Evolutionary conservation across 2,113 vertebrate genomes (phyloP).

Genomic region (Amphiprion ocellaris): DNA sequence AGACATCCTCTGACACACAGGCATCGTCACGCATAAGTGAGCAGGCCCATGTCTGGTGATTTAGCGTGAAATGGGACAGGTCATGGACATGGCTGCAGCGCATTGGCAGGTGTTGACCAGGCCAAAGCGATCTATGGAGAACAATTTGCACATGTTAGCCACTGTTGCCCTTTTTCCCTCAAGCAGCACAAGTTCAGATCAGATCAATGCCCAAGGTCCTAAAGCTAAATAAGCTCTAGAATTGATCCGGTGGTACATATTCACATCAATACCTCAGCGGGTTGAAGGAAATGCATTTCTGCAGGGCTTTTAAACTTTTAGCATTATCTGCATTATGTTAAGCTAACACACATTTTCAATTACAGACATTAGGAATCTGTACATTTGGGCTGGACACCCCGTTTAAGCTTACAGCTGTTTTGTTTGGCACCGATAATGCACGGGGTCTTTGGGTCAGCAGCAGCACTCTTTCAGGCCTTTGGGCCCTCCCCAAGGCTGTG

Average conservation of each 20-base stretch:
- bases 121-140: constrained; percentile 49
- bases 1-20: constrained; percentile 23
- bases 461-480: constrained; percentile 29
- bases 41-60: constrained; percentile 42
- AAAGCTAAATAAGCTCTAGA: constrained; percentile 69
- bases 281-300: constrained; percentile 26
- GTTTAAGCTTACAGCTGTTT: constrained; percentile 34
- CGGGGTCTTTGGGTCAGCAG: constrained; percentile 61
- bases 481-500: constrained; percentile 52
- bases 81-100: constrained; percentile 50
- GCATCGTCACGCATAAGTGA: constrained; percentile 33
- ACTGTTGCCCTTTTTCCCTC: constrained; percentile 53
- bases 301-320: not conserved
- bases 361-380: constrained; percentile 12
- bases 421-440: constrained; percentile 34
- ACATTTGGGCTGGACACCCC: constrained; percentile 6
- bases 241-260: constrained; percentile 55
- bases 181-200: constrained; percentile 40
- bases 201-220: constrained; percentile 70
- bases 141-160: constrained; percentile 68
- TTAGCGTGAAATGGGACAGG: constrained; percentile 63
- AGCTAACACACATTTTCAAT: constrained; percentile 18
- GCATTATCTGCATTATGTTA: constrained; percentile 16
- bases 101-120: constrained; percentile 60
- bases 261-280: constrained; percentile 55